Conservation (phyloP, 1,140 invertebrate species). For the Trachymyrmex cornetzi region DNA sequence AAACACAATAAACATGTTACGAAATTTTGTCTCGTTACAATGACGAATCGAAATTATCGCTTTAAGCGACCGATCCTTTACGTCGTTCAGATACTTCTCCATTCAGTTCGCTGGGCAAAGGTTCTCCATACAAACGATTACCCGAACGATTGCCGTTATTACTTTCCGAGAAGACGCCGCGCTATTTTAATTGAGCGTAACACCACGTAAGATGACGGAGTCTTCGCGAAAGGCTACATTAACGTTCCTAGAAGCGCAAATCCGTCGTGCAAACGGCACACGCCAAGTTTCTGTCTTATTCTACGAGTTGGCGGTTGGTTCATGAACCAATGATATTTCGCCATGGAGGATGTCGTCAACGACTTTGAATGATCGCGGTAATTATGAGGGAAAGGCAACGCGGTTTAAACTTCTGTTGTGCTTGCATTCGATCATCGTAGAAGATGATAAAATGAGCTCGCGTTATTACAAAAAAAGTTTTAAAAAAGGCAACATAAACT, state of each 20-base stretch:
- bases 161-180: constrained; percentile 71
- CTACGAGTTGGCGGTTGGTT: constrained; percentile 19
- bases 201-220: constrained; percentile 52
- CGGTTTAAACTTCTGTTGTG: neutral
- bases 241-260: constrained; percentile 80
- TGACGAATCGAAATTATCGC: constrained; percentile 47
- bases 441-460: neutral
- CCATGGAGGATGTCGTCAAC: constrained; percentile 48
- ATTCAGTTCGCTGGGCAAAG: constrained; percentile 39
- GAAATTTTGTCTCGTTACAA: constrained; percentile 29
- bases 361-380: constrained; percentile 53
- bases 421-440: neutral
- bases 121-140: constrained; percentile 54
- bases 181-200: constrained; percentile 80
- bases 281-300: constrained; percentile 43
- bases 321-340: constrained; percentile 55
- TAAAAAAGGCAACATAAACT: neutral
- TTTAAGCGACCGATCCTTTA: constrained; percentile 14
- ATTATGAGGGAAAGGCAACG: constrained; percentile 31
- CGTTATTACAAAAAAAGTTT: neutral
- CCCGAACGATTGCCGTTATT: constrained; percentile 66
- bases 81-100: constrained; percentile 1
- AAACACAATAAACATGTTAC: constrained; percentile 15
- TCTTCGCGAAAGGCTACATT: constrained; percentile 70
- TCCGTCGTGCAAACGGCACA: constrained; percentile 72